These are phyloP conservation scores for Orius insidiosus DNA, from an alignment of 1,140 invertebrate species.

Conservation along the genomic window DNA sequence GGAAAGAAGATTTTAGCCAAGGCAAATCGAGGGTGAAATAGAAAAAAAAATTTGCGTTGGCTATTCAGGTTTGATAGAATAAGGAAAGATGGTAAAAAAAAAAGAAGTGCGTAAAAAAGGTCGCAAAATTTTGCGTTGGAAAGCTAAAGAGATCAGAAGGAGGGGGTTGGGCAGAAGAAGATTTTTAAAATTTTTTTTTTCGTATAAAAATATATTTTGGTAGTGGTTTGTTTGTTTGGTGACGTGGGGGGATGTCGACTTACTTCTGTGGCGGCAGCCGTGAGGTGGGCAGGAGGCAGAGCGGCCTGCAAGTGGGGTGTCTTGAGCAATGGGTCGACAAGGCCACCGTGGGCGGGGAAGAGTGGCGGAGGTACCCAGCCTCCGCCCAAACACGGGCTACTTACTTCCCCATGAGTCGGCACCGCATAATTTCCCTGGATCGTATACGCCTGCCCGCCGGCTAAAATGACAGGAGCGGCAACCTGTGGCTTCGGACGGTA, in stretches of 20 bases:
- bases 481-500: constrained; percentile 96
- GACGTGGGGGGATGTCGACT: constrained; percentile 23
- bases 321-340: constrained; percentile 29
- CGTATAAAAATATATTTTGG: background rate
- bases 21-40: too few species aligned
- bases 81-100: too few species aligned
- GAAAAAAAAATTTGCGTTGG: background rate
- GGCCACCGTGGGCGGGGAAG: constrained; percentile 25
- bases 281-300: constrained; percentile 54
- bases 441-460: constrained; percentile 90
- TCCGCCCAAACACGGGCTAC: constrained; percentile 29
- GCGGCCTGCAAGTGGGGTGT: constrained; percentile 59
- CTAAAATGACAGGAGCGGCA: constrained; percentile 80
- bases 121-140: constrained; percentile 20
- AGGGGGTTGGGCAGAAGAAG: constrained; percentile 1
- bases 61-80: background rate
- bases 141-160: constrained; percentile 19
- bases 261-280: constrained; percentile 31
- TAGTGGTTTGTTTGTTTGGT: constrained; percentile 8
- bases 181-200: background rate
- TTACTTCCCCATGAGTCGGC: constrained; percentile 79
- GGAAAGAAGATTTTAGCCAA: background rate
- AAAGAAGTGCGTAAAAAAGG: constrained; percentile 18
- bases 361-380: constrained; percentile 25
- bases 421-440: constrained; percentile 92